Conservation (phyloP, 2,113 vertebrate species). For the Noturus placidus region DNA sequence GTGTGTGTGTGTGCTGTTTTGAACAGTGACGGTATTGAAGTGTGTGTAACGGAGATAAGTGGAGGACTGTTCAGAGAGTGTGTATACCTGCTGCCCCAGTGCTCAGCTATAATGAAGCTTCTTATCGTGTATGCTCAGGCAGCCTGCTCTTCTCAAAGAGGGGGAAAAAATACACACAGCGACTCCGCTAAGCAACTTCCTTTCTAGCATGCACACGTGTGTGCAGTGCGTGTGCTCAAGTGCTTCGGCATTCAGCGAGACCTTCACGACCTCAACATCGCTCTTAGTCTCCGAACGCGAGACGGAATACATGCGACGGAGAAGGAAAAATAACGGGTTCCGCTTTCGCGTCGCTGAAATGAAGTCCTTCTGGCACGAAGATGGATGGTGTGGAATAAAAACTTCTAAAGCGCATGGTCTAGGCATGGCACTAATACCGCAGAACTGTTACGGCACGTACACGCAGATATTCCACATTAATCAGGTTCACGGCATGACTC, state of each 20-base stretch:
- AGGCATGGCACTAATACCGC: not conserved
- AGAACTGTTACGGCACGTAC: not conserved
- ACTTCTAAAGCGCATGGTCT: not conserved
- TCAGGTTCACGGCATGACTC: slow-evolving; percentile 15
- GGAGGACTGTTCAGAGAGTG: slow-evolving; percentile 23
- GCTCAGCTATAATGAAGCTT: slow-evolving; percentile 39
- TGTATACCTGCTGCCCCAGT: slow-evolving; percentile 44
- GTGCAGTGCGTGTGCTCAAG: slow-evolving; percentile 9
- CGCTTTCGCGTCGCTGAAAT: not conserved
- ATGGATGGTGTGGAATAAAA: slow-evolving; percentile 15
- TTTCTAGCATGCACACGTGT: not conserved
- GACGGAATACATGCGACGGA: not conserved
- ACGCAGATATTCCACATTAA: not conserved
- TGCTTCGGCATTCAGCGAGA: not conserved
- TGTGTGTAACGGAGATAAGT: slow-evolving; percentile 48
- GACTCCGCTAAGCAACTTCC: not conserved
- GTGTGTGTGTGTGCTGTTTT: not conserved
- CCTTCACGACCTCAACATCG: slow-evolving; percentile 6
- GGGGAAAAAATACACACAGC: slow-evolving; percentile 1
- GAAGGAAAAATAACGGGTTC: slow-evolving; percentile 5
- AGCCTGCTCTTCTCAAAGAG: slow-evolving; percentile 39
- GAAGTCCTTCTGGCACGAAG: not conserved
- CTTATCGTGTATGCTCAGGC: slow-evolving; percentile 47
- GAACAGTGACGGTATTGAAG: slow-evolving; percentile 14
- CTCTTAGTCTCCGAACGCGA: not conserved